Conservation (phyloP, 2,888 invertebrate genomes). For the Folsomia candida region DNA sequence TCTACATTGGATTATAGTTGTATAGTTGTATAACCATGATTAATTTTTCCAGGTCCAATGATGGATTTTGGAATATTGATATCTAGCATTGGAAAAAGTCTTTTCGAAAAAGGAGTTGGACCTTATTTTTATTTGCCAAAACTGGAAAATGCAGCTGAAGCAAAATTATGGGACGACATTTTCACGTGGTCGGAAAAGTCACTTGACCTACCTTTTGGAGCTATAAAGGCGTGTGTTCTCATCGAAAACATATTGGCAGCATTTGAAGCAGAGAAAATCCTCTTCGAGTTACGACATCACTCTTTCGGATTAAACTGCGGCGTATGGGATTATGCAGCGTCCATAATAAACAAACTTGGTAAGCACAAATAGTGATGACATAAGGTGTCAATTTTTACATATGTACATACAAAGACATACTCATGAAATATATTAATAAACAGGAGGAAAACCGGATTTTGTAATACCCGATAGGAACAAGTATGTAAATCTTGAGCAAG, state of each 20-base stretch:
- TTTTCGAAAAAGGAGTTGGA: constrained; percentile 61
- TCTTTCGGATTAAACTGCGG: constrained; percentile 71
- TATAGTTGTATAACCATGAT: constrained; percentile 61
- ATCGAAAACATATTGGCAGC: constrained; percentile 69
- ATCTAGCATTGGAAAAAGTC: constrained; percentile 63
- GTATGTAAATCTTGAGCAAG: constrained; percentile 63
- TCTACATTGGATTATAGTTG: constrained; percentile 2
- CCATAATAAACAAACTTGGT: constrained; percentile 66
- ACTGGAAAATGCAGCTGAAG: constrained; percentile 65
- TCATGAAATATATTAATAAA: no score
- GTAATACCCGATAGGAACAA: constrained; percentile 68
- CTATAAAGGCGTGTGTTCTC: constrained; percentile 69
- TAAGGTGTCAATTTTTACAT: no score
- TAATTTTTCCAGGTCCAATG: constrained; percentile 66
- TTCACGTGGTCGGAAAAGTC: constrained; percentile 64
- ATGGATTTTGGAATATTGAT: constrained; percentile 68
- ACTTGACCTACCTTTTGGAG: constrained; percentile 60
- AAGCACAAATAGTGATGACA: constrained; percentile 49
- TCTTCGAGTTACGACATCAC: constrained; percentile 65
- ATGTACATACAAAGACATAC: no score
- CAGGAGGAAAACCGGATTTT: constrained; percentile 62
- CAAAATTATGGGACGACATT: constrained; percentile 68
- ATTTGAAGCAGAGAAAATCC: constrained; percentile 69
- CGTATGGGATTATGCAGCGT: constrained; percentile 71
- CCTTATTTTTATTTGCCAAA: constrained; percentile 73